Evolutionary conservation across 2,888 invertebrate genomes (phyloP).

Genomic region (Charanyca ferruginea): DNA sequence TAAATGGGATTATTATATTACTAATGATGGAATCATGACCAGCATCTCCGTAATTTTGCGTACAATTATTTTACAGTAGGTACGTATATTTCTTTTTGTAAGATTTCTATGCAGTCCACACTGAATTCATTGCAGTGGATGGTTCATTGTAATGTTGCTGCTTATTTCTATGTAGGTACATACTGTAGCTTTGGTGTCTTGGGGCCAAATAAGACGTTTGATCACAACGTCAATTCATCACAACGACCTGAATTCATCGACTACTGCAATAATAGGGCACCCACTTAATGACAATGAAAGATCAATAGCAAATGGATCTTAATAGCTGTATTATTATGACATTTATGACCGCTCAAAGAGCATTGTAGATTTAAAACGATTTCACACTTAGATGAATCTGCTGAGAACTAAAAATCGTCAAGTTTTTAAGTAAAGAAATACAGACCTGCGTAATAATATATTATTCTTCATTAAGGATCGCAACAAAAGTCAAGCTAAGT

Average conservation of each 20-base stretch:
- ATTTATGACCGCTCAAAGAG: background rate
- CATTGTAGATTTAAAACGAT: background rate
- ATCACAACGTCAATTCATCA: background rate
- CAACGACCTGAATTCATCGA: background rate
- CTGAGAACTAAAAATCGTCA: background rate
- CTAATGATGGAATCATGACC: slow-evolving; percentile 33
- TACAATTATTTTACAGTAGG: background rate
- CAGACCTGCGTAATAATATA: no score
- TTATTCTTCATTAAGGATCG: slow-evolving; percentile 26
- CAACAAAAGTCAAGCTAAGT: background rate
- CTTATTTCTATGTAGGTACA: no score
- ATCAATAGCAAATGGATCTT: slow-evolving; percentile 5
- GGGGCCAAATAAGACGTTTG: no score
- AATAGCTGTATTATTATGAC: slow-evolving; percentile 1
- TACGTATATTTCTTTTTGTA: no score
- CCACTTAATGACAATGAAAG: slow-evolving; percentile 22
- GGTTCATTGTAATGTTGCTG: background rate
- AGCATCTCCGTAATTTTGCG: slow-evolving; percentile 4
- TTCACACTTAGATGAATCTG: background rate
- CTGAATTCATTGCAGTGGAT: background rate
- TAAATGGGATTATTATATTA: slow-evolving; percentile 39
- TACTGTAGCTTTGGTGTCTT: background rate
- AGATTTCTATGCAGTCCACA: background rate
- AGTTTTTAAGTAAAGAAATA: background rate
- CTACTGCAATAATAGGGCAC: background rate